These are phyloP conservation scores for Colletes gigas DNA, from an alignment of 1,140 invertebrate species.

Conservation along the genomic window DNA sequence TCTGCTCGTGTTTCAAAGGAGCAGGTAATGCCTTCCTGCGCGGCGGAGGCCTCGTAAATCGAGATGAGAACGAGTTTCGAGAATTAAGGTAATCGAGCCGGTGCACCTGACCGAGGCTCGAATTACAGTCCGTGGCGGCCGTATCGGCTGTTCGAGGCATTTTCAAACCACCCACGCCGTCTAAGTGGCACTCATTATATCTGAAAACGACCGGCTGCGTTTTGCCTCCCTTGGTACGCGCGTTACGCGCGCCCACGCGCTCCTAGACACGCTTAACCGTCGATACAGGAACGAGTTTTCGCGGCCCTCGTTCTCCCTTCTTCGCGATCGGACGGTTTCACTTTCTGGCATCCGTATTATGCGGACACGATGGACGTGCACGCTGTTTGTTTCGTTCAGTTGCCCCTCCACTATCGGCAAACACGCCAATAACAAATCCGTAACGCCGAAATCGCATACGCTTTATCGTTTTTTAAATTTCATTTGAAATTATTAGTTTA, in stretches of 20 bases:
- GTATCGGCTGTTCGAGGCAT: slow-evolving; percentile 47
- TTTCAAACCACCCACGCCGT: slow-evolving; percentile 63
- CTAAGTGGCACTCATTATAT: slow-evolving; percentile 53
- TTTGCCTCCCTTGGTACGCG: slow-evolving; percentile 51
- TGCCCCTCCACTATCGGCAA: slow-evolving; percentile 51
- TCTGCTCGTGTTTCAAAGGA: slow-evolving; percentile 9
- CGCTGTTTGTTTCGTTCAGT: slow-evolving; percentile 55
- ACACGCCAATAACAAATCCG: slow-evolving; percentile 41
- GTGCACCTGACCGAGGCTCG: slow-evolving; percentile 63
- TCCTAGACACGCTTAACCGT: slow-evolving; percentile 33
- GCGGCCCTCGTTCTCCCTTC: slow-evolving; percentile 33
- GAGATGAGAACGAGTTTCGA: slow-evolving; percentile 64
- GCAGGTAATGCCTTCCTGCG: slow-evolving; percentile 11
- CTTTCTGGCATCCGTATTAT: slow-evolving; percentile 64
- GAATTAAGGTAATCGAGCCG: slow-evolving; percentile 67
- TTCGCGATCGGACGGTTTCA: slow-evolving; percentile 49
- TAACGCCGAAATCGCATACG: neutral
- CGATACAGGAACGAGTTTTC: slow-evolving; percentile 57
- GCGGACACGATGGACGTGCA: slow-evolving; percentile 49
- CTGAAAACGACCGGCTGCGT: slow-evolving; percentile 47
- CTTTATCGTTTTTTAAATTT: no score
- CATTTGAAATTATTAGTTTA: no score
- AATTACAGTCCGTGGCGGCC: slow-evolving; percentile 46
- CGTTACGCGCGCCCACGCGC: slow-evolving; percentile 64
- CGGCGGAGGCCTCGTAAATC: slow-evolving; percentile 52